These are phyloP conservation scores for Rhinopomastus cyanomelas DNA, from an alignment of 2,113 vertebrate species.

Conservation along the genomic window DNA sequence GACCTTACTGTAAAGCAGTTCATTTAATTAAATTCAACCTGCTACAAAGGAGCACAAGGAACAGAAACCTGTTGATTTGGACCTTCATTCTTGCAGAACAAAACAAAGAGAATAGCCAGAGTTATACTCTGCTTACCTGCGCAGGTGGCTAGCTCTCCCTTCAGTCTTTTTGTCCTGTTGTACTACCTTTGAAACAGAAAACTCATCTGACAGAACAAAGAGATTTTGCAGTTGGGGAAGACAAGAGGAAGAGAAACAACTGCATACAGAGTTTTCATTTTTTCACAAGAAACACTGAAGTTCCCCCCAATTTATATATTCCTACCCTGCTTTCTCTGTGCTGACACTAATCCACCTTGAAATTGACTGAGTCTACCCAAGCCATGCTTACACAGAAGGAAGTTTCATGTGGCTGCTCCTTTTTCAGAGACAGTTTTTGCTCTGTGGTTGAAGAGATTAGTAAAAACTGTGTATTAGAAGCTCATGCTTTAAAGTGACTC, in stretches of 20 bases:
- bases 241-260: neutral
- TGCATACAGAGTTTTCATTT: conserved; percentile 51
- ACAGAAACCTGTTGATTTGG: neutral
- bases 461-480: conserved; percentile 71
- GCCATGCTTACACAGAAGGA: conserved; percentile 64
- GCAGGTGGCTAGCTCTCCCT: neutral
- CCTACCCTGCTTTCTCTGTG: conserved; percentile 57
- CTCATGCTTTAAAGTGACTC: conserved; percentile 65
- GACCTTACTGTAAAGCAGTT: too few relatives aligned
- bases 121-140: neutral
- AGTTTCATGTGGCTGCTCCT: conserved; percentile 68
- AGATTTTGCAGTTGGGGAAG: neutral
- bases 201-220: neutral
- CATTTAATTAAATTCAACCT: too few relatives aligned
- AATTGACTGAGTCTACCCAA: conserved; percentile 75
- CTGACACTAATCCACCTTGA: conserved; percentile 77
- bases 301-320: conserved; percentile 43
- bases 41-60: neutral
- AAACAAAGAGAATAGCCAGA: neutral
- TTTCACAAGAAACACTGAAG: conserved; percentile 34
- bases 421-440: conserved; percentile 65
- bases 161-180: neutral
- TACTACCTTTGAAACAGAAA: neutral
- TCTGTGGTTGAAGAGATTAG: conserved; percentile 71
- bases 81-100: neutral